Evolutionary conservation across 2,113 vertebrate genomes (phyloP).

Genomic region (Aythya baeri): DNA sequence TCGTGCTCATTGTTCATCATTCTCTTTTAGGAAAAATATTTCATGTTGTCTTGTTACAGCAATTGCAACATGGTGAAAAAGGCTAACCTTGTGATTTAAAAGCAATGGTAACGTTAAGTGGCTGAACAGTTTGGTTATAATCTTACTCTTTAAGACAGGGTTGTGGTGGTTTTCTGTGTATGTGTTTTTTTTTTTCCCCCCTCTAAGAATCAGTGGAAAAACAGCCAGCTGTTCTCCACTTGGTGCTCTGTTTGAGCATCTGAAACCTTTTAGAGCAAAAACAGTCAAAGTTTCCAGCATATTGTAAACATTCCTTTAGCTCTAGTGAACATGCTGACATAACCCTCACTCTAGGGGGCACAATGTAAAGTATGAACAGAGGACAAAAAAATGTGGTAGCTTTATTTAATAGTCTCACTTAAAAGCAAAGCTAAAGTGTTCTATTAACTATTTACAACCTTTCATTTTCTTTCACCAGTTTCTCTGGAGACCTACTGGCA

Average conservation of each 20-base stretch:
- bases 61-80: conserved; percentile 4
- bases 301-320: conserved; percentile 76
- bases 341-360: conserved; percentile 59
- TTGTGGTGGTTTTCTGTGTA: neutral
- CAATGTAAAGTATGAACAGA: conserved; percentile 43
- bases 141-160: conserved; percentile 19
- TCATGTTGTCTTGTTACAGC: neutral
- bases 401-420: conserved; percentile 65
- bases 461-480: conserved; percentile 17
- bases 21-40: neutral
- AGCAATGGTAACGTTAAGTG: neutral
- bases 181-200: neutral
- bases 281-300: conserved; percentile 72
- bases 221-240: conserved; percentile 72
- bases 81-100: conserved; percentile 18
- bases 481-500: conserved; percentile 49
- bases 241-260: conserved; percentile 71
- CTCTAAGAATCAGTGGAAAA: conserved; percentile 25
- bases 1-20: neutral
- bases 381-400: conserved; percentile 49
- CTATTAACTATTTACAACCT: conserved; percentile 64
- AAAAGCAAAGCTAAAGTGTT: conserved; percentile 53
- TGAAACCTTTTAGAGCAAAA: conserved; percentile 77
- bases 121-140: neutral
- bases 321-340: conserved; percentile 56